Percentiles rank a stretch among this genome's conserved stretches.
Evolutionary conservation across 2,797 vertebrate species (phyloP).

Genomic region (Martes flavigula): DNA sequence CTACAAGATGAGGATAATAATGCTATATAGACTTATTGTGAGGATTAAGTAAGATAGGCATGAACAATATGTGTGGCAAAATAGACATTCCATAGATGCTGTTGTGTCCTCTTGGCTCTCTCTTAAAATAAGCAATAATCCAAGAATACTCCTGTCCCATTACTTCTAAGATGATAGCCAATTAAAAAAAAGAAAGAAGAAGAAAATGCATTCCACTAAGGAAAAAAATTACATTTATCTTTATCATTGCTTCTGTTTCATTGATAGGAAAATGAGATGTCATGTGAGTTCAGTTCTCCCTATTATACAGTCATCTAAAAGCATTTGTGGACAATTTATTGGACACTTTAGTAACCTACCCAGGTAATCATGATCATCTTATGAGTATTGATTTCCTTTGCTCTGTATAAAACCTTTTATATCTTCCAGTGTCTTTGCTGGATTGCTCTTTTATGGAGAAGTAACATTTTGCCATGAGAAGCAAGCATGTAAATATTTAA

Average conservation of each 20-base stretch:
- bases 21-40: not conserved
- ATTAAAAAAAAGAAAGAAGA: not conserved
- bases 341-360: constrained; percentile 57
- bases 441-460: constrained; percentile 59
- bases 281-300: constrained; percentile 30
- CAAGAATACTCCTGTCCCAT: not conserved
- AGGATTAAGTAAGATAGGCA: not conserved
- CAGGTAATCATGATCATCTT: constrained; percentile 65
- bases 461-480: constrained; percentile 54
- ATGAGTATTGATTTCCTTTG: constrained; percentile 60
- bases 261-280: constrained; percentile 56
- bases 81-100: not conserved
- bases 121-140: not conserved
- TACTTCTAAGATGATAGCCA: not conserved
- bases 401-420: constrained; percentile 56
- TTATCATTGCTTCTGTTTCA: constrained; percentile 58
- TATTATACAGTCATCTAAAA: constrained; percentile 40
- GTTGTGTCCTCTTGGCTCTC: not conserved
- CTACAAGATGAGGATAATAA: not conserved
- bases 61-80: not conserved
- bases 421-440: constrained; percentile 68
- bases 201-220: not conserved
- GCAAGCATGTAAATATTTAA: constrained; percentile 67
- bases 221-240: not conserved
- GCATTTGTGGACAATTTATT: constrained; percentile 68